Base-by-base conservation (phyloP, 2,888 invertebrate genomes). In the Microplitis manilae region DNA sequence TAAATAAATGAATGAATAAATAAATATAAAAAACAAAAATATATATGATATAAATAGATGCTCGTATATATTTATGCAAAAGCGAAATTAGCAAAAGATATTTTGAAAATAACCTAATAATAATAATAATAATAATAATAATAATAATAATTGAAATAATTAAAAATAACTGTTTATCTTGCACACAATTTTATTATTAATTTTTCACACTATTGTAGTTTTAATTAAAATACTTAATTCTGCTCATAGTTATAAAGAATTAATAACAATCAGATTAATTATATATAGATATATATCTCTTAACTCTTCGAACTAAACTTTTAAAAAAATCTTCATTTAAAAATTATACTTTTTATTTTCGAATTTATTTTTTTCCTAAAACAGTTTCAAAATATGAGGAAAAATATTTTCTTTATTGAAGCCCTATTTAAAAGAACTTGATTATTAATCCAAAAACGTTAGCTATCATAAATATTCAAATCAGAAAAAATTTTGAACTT, bases 91-190 rank as follows among this genome's bases (percentile, higher is more conserved):
- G 68, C 17, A 30, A 59, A 17, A 73, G 50, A 77, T 77, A 73
- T 77, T 77, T 77, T 77, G 67, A 76, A 59, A 76, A 68, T 64
- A 75, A 59, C 20, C 13, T 65, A 67, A 60, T 60, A 50, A 65
- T 65, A 67, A 30, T 30, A 30, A 30, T 30, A 50, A 50, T 65
- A 67, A 30, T 30, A 30, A 30, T 30, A 50, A 50, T 50, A 50
- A 9, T 20, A 20, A 20, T 20, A 50, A 13, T 50, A 50, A 50
- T 50, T 50, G 50, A 50, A n/a, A 65, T 64, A 76, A 72, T 72
- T 60, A 61, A 62, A 61, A 71, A 15, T 71, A 60, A 72, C 62
- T 62, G 71, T 72, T 62, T 40, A 61, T 62, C 41, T 72, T 40
- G 39, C 60, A 62, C 60, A 62, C 15, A 39, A 62, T 61, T 15